phyloP scores from a whole-genome alignment of 1,140 invertebrate genomes.

The Saxidomus purpurata region DNA sequence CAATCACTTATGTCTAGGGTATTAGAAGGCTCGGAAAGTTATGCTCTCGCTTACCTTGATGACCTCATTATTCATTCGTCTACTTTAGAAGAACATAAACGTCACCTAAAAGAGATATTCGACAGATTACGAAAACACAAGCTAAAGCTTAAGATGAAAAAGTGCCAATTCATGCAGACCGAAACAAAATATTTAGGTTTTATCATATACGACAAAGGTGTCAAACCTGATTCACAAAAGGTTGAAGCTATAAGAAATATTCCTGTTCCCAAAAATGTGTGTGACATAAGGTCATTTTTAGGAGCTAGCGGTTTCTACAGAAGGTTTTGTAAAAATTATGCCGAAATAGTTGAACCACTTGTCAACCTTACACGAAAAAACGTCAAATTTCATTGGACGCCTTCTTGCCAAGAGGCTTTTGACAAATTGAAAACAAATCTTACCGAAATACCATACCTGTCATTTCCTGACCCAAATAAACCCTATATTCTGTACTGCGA shows the following conservation, averaged over 20 bases:
- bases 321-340: conserved; percentile 71
- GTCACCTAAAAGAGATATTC: conserved; percentile 14
- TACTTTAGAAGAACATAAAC: not conserved
- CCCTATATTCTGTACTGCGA: conserved; percentile 64
- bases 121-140: not conserved
- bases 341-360: conserved; percentile 56
- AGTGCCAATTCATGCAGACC: conserved; percentile 53
- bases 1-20: conserved; percentile 73
- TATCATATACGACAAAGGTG: not conserved
- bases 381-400: conserved; percentile 40
- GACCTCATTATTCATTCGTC: conserved; percentile 66
- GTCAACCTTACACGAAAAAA: conserved; percentile 61
- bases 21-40: conserved; percentile 61
- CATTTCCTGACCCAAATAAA: conserved; percentile 37
- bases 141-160: conserved; percentile 53
- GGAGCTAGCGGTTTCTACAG: conserved; percentile 68
- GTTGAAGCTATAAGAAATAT: conserved; percentile 18
- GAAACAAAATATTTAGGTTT: conserved; percentile 22
- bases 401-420: conserved; percentile 56
- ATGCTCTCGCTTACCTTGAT: conserved; percentile 66
- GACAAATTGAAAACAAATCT: conserved; percentile 47
- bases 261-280: not conserved
- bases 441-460: conserved; percentile 23
- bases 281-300: conserved; percentile 59
- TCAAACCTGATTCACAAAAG: conserved; percentile 25